A percentile compares a stretch with the other conserved stretches of the same genome.
phyloP scores from a whole-genome alignment of 2,113 vertebrate genomes.

The Cairina moschata region DNA sequence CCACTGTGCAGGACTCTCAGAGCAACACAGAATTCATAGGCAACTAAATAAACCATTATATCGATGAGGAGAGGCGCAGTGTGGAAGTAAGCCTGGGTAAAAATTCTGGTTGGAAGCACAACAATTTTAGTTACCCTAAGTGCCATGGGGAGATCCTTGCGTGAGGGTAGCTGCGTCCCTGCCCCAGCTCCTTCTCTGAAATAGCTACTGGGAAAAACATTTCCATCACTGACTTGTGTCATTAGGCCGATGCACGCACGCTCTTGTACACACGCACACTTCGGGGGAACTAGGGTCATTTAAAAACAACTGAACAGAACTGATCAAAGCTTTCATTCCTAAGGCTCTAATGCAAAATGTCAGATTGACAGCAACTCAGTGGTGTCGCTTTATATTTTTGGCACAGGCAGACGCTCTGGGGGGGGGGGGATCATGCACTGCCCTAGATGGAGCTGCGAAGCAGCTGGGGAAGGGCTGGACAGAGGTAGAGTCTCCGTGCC shows the following conservation, averaged over 20 bases:
- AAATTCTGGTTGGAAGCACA: neutral
- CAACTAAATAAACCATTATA: neutral
- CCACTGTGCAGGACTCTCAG: rapidly evolving
- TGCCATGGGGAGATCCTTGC: neutral
- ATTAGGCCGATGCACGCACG: rapidly evolving
- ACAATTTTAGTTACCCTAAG: neutral
- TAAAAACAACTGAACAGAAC: neutral
- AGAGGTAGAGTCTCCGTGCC: slow-evolving; percentile 13
- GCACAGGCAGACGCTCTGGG: neutral
- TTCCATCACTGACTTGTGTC: neutral
- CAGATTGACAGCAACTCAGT: neutral
- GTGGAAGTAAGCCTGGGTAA: neutral
- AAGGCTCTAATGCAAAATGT: rapidly evolving
- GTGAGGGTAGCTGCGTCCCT: rapidly evolving
- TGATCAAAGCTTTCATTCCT: neutral
- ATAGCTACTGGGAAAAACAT: neutral
- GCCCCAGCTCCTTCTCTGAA: neutral
- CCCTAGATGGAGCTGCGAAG: slow-evolving; percentile 64
- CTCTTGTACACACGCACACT: neutral
- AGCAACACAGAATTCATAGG: neutral
- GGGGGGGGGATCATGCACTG: neutral
- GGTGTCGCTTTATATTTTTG: slow-evolving; percentile 46
- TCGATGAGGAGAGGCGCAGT: neutral
- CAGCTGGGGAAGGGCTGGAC: slow-evolving; percentile 56
- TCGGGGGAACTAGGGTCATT: neutral